A percentile compares a stretch with the other conserved stretches of the same genome.
Conservation (phyloP, 2,888 invertebrate species). For the Pristionchus arcanus region DNA sequence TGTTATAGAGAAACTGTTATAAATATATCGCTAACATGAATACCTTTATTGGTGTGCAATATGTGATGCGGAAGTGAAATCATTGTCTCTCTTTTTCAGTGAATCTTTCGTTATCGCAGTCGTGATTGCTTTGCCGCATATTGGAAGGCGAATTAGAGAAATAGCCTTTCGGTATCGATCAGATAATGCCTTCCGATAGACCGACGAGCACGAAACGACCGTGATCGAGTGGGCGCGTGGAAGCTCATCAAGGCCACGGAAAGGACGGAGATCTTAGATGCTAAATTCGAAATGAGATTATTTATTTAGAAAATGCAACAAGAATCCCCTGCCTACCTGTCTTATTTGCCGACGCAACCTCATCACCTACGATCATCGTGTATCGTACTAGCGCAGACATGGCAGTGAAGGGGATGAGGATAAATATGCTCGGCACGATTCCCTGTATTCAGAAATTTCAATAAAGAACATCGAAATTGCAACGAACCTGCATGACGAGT, state of each 20-base stretch:
- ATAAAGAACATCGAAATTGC: too few species aligned
- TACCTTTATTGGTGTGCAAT: background rate
- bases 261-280: background rate
- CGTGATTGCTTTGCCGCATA: background rate
- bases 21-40: background rate
- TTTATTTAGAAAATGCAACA: background rate
- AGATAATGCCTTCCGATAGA: background rate
- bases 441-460: background rate
- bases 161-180: background rate
- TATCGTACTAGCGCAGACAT: background rate
- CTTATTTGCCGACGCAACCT: background rate
- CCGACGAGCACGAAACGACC: background rate
- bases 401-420: background rate
- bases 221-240: background rate
- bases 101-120: background rate
- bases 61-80: background rate
- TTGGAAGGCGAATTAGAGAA: background rate
- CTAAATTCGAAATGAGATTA: background rate
- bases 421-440: background rate
- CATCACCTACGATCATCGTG: background rate
- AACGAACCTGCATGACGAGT: background rate
- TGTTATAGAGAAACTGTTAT: too few species aligned
- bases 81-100: background rate
- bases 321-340: too few species aligned
- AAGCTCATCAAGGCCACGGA: background rate